Conservation (phyloP, 2,888 invertebrate genomes). For the Adineta ricciae region DNA sequence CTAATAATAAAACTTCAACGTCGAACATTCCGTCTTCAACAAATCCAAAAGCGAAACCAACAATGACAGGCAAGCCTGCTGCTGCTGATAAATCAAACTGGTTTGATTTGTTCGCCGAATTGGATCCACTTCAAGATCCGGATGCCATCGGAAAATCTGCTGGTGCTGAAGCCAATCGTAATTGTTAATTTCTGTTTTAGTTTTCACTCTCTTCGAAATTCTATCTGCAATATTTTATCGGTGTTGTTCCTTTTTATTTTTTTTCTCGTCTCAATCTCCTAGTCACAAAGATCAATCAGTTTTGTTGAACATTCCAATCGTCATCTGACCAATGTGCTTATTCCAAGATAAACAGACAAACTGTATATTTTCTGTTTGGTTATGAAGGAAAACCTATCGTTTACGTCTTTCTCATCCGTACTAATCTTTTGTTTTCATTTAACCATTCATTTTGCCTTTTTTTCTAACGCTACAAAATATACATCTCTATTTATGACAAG, state of each 20-base stretch:
- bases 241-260: neutral
- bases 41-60: neutral
- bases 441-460: neutral
- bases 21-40: neutral
- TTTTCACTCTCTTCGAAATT: neutral
- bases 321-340: neutral
- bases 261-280: neutral
- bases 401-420: neutral
- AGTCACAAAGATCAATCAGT: neutral
- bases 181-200: slow-evolving; percentile 21
- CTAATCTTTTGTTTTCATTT: neutral
- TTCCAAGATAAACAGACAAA: too few species aligned
- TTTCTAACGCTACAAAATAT: neutral
- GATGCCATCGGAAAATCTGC: slow-evolving; percentile 49
- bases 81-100: slow-evolving; percentile 53
- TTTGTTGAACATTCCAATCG: neutral
- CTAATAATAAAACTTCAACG: neutral
- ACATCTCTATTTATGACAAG: neutral
- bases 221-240: neutral
- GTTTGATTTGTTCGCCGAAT: slow-evolving; percentile 81
- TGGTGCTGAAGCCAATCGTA: slow-evolving; percentile 23
- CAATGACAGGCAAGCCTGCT: neutral
- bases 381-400: neutral
- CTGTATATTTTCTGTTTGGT: neutral
- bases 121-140: slow-evolving; percentile 80